phyloP scores from a whole-genome alignment of 1,140 invertebrate genomes.

The Euura lappo region DNA sequence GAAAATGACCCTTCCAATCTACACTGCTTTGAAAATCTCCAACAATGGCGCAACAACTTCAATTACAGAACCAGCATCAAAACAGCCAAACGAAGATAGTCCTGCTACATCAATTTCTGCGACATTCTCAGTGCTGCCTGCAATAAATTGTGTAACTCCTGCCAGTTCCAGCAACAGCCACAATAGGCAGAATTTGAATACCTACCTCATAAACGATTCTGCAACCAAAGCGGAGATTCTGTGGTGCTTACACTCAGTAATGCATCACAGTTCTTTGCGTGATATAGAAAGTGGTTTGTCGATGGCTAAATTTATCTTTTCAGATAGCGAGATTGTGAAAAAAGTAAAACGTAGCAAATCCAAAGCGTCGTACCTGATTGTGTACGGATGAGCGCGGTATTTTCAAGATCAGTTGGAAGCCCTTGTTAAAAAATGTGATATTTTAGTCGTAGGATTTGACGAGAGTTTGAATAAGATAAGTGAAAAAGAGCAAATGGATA shows the following conservation, averaged over 20 bases:
- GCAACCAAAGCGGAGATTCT: not conserved
- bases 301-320: slow-evolving; percentile 21
- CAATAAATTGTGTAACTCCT: not conserved
- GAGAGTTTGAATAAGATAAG: slow-evolving; percentile 32
- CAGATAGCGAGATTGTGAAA: slow-evolving; percentile 28
- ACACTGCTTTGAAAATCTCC: not conserved
- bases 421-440: slow-evolving; percentile 20
- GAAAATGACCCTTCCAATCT: not conserved
- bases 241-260: slow-evolving; percentile 1
- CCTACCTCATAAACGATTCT: not conserved
- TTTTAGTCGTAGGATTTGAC: slow-evolving; percentile 27
- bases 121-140: not conserved
- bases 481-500: slow-evolving; percentile 28
- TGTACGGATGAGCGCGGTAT: slow-evolving; percentile 23
- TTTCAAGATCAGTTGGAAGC: slow-evolving; percentile 24
- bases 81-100: not conserved
- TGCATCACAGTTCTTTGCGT: slow-evolving; percentile 22
- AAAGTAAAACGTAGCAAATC: slow-evolving; percentile 22
- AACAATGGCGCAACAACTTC: not conserved
- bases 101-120: not conserved
- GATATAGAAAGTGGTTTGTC: slow-evolving; percentile 16
- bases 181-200: not conserved
- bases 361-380: not conserved
- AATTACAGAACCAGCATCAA: not conserved
- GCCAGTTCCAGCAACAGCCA: not conserved